Evolutionary conservation across 2,113 vertebrate genomes (phyloP).

Genomic region (Morphnarchus princeps): DNA sequence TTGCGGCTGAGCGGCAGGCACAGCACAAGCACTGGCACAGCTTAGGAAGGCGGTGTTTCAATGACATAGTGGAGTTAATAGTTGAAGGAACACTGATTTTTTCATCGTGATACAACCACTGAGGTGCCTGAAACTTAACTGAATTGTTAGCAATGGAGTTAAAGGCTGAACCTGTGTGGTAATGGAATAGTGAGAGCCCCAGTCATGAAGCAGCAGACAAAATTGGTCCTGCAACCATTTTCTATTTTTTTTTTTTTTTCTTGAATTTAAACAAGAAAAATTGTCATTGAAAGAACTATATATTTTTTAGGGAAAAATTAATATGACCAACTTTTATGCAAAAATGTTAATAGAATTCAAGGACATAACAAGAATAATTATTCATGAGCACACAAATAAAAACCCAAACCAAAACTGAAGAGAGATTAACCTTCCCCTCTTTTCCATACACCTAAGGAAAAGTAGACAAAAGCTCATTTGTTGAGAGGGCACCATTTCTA

Average conservation of each 20-base stretch:
- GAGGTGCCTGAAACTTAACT: neutral
- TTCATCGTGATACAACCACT: neutral
- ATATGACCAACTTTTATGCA: neutral
- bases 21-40: neutral
- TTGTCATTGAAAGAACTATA: fast-evolving
- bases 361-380: neutral
- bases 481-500: neutral
- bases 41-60: neutral
- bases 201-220: neutral
- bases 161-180: neutral
- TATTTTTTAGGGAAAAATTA: neutral
- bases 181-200: neutral
- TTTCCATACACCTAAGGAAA: neutral
- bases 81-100: neutral
- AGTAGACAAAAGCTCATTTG: neutral
- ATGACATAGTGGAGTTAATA: neutral
- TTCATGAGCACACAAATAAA: neutral
- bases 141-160: neutral
- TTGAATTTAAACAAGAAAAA: neutral
- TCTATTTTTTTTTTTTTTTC: too few relatives aligned
- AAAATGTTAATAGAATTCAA: neutral
- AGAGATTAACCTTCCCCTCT: neutral
- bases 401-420: neutral
- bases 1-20: neutral
- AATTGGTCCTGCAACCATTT: neutral